Evolutionary conservation across 2,113 vertebrate species (phyloP), one percentile per base, ranked within the genome.

Genomic region (Tachycineta bicolor): DNA sequence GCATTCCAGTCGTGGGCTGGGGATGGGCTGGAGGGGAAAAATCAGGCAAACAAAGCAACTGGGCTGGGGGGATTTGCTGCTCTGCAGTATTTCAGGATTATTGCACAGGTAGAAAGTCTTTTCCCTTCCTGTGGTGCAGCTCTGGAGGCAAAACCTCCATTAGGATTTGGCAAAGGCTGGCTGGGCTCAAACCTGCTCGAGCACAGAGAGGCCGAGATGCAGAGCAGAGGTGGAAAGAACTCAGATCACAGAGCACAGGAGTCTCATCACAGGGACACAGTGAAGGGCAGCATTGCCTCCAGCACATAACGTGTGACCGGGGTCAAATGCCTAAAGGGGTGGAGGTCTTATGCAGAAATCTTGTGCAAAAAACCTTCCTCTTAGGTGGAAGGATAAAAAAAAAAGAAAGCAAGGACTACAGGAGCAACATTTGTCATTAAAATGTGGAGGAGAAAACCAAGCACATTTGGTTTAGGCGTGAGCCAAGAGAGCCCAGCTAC

Each of bases 1-100:
- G 37, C 11, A 9, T 11, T 3, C 7, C 2, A 12, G 14, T 4
- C 20, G 6, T 2, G 13, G 26, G 21, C 0, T 39, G 23, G 24
- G 53, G 14, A 55, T 2, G 16, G 43, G 16, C 11, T 46, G 37
- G 37, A 83, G 49, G 39, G 52, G 33, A 29, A 59, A 43, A 52
- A 5, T 6, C 23, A 52, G 29, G 7, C 26, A 12, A n/a, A 11
- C 3, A 37, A 14, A 47, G 14, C 23, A 31, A 24, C 2, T 0
- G 3, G 18, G 10, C 1, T 0, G 8, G 19, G 12, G 13, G 14
- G 11, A 34, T 59, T 16, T 21, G 10, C 19, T 60, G 64, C 62
- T n/a, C 69, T 53, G 4, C 4, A 47, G 34, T 6, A 23, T 37
- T 39, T 31, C 39, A 56, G 56, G 19, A 71, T 67, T 62, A 24